Conservation (phyloP, 2,888 invertebrate species). For the Heteropelma amictum region DNA sequence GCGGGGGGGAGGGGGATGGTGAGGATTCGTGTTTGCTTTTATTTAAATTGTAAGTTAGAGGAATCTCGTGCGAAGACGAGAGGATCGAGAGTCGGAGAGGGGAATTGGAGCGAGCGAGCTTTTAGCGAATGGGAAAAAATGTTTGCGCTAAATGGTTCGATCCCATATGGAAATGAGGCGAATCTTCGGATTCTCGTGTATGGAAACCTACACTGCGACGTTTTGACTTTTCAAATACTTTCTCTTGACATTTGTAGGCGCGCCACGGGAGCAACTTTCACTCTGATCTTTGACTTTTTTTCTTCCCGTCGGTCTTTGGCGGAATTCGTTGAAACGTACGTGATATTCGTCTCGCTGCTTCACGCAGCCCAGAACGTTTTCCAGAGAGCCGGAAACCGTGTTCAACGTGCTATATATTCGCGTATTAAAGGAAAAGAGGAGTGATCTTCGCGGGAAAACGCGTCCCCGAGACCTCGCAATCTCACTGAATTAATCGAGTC, state of each 20-base stretch:
- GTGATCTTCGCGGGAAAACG: constrained; percentile 25
- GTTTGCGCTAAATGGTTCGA: constrained; percentile 76
- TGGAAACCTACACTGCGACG: constrained; percentile 71
- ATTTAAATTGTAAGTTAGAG: constrained; percentile 78
- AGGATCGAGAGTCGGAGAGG: constrained; percentile 4
- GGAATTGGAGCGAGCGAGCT: constrained; percentile 58
- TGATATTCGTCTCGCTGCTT: constrained; percentile 34
- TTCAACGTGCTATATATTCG: neutral
- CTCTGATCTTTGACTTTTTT: constrained; percentile 50
- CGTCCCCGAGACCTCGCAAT: constrained; percentile 15
- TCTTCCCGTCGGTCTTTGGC: constrained; percentile 36
- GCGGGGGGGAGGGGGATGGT: neutral
- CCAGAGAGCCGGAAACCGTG: constrained; percentile 51
- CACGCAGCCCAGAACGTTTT: constrained; percentile 21
- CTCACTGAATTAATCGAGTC: constrained; percentile 51
- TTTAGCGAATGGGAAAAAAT: constrained; percentile 74
- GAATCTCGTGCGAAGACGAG: constrained; percentile 39
- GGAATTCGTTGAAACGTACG: constrained; percentile 48
- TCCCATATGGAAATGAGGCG: constrained; percentile 75
- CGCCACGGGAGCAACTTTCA: constrained; percentile 37
- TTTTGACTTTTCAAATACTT: constrained; percentile 62
- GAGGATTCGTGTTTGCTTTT: constrained; percentile 76
- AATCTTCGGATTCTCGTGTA: constrained; percentile 66
- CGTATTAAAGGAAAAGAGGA: neutral
- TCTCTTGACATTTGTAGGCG: constrained; percentile 10